Evolutionary conservation across 2,113 vertebrate species (phyloP).

Genomic region (Cephalopholis sonnerati): DNA sequence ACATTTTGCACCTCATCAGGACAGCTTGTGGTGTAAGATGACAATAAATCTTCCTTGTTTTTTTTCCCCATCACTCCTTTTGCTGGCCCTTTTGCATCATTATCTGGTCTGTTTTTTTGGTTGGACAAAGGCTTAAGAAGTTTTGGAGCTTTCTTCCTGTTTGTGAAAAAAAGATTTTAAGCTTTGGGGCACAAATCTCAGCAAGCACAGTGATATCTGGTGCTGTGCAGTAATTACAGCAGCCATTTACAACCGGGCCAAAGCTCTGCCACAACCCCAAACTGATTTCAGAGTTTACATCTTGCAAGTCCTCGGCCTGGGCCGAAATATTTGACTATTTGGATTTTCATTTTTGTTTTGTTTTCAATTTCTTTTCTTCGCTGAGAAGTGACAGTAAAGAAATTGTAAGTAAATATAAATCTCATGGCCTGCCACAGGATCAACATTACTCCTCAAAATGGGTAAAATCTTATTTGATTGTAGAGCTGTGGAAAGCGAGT

Average conservation of each 20-base stretch:
- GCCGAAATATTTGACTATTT: no score
- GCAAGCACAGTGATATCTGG: constrained; percentile 28
- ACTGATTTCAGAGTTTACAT: no score
- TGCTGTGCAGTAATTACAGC: constrained; percentile 9
- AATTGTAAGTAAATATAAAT: no score
- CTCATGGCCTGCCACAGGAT: no score
- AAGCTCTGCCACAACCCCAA: background rate
- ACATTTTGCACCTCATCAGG: background rate
- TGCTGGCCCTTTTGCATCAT: background rate
- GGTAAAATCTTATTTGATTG: no score
- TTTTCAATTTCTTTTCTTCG: no score
- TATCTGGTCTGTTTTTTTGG: background rate
- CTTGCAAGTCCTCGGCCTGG: no score
- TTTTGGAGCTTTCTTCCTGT: background rate
- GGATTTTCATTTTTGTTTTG: no score
- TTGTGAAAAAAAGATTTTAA: background rate
- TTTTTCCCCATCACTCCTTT: background rate
- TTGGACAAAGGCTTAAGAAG: background rate
- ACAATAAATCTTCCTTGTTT: no score
- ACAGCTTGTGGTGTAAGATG: background rate
- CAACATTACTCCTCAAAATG: no score
- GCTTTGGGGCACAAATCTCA: background rate
- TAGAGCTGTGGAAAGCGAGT: no score
- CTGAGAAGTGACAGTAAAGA: no score
- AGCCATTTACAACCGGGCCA: background rate